Percentiles rank a stretch among this genome's conserved stretches.
phyloP scores from a whole-genome alignment of 2,797 vertebrate genomes.

The Liparis tanakae region DNA sequence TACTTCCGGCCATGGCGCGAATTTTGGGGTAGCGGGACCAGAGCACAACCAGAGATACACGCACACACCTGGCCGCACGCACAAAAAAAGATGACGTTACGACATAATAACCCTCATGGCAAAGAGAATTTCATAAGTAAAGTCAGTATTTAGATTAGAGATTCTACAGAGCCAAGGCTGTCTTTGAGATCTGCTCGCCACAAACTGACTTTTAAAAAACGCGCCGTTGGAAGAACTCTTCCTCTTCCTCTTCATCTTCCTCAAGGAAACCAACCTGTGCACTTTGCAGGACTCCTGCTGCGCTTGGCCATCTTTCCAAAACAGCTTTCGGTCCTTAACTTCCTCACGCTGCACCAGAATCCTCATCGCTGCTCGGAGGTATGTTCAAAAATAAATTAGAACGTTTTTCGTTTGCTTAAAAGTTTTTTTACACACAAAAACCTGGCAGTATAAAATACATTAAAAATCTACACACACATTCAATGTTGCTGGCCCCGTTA shows the following conservation, averaged over 20 bases:
- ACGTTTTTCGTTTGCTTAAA: too few species aligned
- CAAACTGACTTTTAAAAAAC: neutral
- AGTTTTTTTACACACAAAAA: neutral
- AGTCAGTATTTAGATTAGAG: neutral
- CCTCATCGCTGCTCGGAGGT: slow-evolving; percentile 28
- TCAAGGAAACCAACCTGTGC: slow-evolving; percentile 66
- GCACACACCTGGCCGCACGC: slow-evolving; percentile 74
- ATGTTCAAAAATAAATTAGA: neutral
- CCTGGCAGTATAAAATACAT: neutral
- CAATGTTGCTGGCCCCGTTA: neutral
- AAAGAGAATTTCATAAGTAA: neutral
- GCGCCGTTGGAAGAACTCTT: neutral
- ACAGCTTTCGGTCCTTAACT: slow-evolving; percentile 18
- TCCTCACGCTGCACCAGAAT: slow-evolving; percentile 13
- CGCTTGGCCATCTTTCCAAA: neutral
- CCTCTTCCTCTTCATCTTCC: neutral
- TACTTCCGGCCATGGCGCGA: slow-evolving; percentile 79
- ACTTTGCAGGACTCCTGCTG: slow-evolving; percentile 62
- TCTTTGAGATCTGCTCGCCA: neutral
- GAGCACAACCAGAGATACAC: slow-evolving; percentile 85
- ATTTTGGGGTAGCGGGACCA: slow-evolving; percentile 84
- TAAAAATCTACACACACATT: neutral
- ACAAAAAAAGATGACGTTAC: neutral
- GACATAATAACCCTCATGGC: neutral
- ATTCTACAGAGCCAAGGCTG: neutral